Base-by-base conservation (phyloP, 92 coral and sea anemone genomes). In the Meandrina meandrites region DNA sequence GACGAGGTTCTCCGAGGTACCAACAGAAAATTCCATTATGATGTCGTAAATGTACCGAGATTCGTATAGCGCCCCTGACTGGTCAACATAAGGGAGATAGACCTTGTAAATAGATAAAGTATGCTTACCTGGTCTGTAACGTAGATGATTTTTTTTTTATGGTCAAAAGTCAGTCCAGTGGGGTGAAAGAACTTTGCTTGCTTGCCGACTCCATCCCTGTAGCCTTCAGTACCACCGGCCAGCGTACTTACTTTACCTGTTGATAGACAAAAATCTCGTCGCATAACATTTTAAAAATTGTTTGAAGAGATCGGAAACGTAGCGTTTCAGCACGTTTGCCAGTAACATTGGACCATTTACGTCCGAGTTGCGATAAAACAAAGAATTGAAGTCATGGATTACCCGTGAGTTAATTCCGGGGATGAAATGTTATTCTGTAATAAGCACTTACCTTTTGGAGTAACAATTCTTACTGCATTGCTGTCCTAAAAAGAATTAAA, bases 111-210 rank as follows among this genome's bases (percentile, higher is more conserved):
- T 24, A 57, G 64, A 19, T 22, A 8, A 40, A 57, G 27, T 17
- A 19, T 57, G 22, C 64, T 79, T 53, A 73, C 87, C 98, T 94
- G 98, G 75, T 94, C 98, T 22, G 98, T 94, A 69, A 94, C 90
- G 50, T 92, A 94, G 42, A 94, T 90, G 17, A 94, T 88, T 42
- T 94, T 93, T 45, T 81, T 84, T 69, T 56, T 79, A 31, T 85
- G 83, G 81, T 94, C 94, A 80, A 94, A 94, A 15, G 98, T 87
- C 57, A 94, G 89, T 22, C 98, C 95, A 11, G 98, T 94, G 9
- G 98, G 96, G 70, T 94, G 98, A 69, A 78, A 94, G 76, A 94
- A 94, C 87, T 57, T 85, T 3, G 94, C 98, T 7, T 76, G 60
- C 28, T 31, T 71, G 34, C 96, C 94, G 36, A 79, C 74, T 21